phyloP scores from a whole-genome alignment of 1,140 invertebrate species.

The Bombus confusus region DNA sequence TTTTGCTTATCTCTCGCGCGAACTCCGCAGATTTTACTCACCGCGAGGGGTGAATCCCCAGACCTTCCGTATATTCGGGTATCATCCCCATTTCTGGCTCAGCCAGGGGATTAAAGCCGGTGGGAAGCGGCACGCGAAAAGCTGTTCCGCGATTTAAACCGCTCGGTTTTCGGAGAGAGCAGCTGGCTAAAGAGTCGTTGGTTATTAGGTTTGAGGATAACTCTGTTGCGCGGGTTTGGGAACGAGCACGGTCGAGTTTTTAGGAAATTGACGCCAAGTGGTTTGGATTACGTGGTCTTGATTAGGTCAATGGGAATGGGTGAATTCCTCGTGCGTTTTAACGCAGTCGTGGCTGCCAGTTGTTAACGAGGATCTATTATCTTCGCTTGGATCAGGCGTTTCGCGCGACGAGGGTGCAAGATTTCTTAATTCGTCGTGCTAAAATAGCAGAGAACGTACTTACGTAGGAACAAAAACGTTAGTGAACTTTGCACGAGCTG shows the following conservation, averaged over 20 bases:
- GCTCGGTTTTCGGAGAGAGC: background rate
- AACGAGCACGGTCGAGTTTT: slow-evolving; percentile 1
- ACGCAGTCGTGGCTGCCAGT: background rate
- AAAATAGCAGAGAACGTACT: background rate
- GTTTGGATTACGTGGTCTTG: slow-evolving; percentile 31
- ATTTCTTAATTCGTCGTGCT: slow-evolving; percentile 28
- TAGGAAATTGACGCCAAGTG: slow-evolving; percentile 33
- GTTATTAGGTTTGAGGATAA: slow-evolving; percentile 10
- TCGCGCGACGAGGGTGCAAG: background rate
- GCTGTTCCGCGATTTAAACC: slow-evolving; percentile 12
- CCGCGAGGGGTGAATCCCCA: background rate
- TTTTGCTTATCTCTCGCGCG: slow-evolving; percentile 38
- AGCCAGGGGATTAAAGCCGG: background rate
- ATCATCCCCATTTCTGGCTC: slow-evolving; percentile 30
- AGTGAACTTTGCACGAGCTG: background rate
- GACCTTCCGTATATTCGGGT: slow-evolving; percentile 37
- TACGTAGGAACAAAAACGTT: background rate
- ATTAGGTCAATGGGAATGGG: slow-evolving; percentile 34
- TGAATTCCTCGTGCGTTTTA: background rate
- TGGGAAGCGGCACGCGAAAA: background rate
- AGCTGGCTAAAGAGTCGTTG: slow-evolving; percentile 8
- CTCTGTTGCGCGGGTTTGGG: background rate
- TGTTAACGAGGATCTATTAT: slow-evolving; percentile 25
- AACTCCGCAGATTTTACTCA: slow-evolving; percentile 31
- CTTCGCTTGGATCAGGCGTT: background rate